Base-by-base conservation (phyloP, 2,888 invertebrate genomes). In the Caradrina clavipalpis region DNA sequence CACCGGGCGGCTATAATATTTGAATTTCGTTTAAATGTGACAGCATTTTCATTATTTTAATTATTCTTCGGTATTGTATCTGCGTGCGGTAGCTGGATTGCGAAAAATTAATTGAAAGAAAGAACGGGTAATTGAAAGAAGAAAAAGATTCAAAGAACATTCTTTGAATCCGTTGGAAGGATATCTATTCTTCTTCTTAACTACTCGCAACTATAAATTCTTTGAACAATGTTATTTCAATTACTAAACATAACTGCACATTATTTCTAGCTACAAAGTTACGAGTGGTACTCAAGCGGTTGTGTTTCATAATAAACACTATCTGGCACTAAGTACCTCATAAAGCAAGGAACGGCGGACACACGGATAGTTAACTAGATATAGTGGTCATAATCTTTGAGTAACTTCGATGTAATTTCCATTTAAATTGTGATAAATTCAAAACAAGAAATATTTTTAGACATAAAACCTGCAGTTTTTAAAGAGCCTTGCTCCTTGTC, bases 271-370 rank as follows among this genome's bases (percentile, higher is more conserved):
- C 51, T 42, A 55, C 62, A 47, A 53, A 45, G 70, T 76, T 62
- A 57, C 51, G 31, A 60, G 47, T 50, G 15, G 58, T n/a, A 22
- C 60, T 59, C 53, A n/a, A 73, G 56, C 39, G 39, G 59, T 51
- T 55, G 26, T 54, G 68, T 73, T 73, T 59, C 35, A 57, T 64
- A 76, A 76, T 77, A 69, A 69, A 74, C 64, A 65, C 64, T 78
- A 77, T 77, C 78, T 65, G 49, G 64, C 65, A 58, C 55, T 57
- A 76, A 76, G 73, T 69, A 64, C 53, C 60, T 47, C 73, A 64
- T 76, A 76, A 78, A 78, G 13, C 55, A 61, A 73, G 56, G n/a
- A 55, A n/a, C 31, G 17, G 39, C 42, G 21, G 59, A 51, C 73
- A 60, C 53, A 26, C 21, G 21, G 65, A 42, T 58, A 63, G 57